Base-by-base conservation (phyloP, 2,888 invertebrate genomes). In the Saturnia pavonia region DNA sequence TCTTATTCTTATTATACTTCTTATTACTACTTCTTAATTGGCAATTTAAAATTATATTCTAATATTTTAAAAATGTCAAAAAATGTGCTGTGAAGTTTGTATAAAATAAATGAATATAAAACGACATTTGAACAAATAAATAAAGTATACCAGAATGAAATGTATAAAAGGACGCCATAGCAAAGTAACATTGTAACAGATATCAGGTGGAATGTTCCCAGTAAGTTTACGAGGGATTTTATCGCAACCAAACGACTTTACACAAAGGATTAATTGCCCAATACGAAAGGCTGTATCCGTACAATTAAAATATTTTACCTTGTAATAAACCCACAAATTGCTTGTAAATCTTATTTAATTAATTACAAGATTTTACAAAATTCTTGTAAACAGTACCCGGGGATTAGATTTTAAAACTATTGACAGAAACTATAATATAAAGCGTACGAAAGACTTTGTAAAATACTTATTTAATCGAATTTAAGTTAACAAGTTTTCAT, bases 301-400 rank as follows among this genome's bases (percentile, higher is more conserved):
- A 84, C 85, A 89, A 88, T 89, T 87, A 90, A 87, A 87, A 85
- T 82, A 81, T 78, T 89, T 89, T 82, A 90, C 77, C 77, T 78
- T 71, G 79, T 82, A 81, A 80, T 90, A 86, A 90, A 88, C 77
- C 75, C 70, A 81, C 77, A 77, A 85, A 89, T 86, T 77, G 87
- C 83, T 81, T 85, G 85, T 90, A 86, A 88, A 88, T 83, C 79
- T 76, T 82, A 70, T 74, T 74, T 72, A 74, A 78, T 76, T 76
- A 72, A 73, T 77, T 73, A 72, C 67, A 25, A 70, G 54, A 57
- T 43, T 27, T 51, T 66, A 14, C n/a, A 54, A 54, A 9, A 42
- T 57, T 60, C 51, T 0, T 60, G 22, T 68, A 25, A 16, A 43
- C 27, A 1, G 12, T 7, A 65, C 16, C n/a, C n/a, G n/a, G n/a